Base-by-base conservation (phyloP, 2,113 vertebrate species). In the Odontophorus gujanensis region DNA sequence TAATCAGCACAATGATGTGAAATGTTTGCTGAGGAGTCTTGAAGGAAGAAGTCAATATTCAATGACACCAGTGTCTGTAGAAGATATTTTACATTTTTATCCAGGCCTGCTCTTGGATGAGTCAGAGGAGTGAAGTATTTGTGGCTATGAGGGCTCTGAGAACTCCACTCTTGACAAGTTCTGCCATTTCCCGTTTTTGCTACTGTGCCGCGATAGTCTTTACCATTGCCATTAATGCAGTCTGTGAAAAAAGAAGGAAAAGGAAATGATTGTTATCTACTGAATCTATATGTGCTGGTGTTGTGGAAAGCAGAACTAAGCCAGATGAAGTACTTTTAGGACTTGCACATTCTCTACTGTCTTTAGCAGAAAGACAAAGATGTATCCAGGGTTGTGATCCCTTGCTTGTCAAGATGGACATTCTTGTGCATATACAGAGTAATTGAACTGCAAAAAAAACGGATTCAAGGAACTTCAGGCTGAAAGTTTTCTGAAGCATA, bases 111-210 rank as follows among this genome's bases (percentile, higher is more conserved):
- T 69, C 43, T 68, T 18, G 98, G 98, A 55, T 99, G 98, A 30
- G 90, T 93, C 7, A 85, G 9, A 7, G 98, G 98, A 42, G 98
- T 99, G 96, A 99, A 99, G 84, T 95, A 98, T 30, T 6, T 90
- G 86, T 99, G 98, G 18, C 6, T 24, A 71, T 99, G 99, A 32
- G 99, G 99, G 24, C 61, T 97, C 95, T 98, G 98, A 22, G 98
- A 93, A 7, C 84, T 96, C 99, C 99, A 99, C 5, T 71, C 97
- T 97, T 99, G 99, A 95, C 99, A 99, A 4, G 97, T 98, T 40
- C 97, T 97, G 2, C 98, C 99, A 1, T 18, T 24, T 2, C 47
- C 34, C 5, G 99, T 99, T 81, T 93, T 98, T 14, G 98, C 98
- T 57, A 87, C 97, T 9, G 97, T 96, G 58, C 99, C 99, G 9